Base-by-base conservation (phyloP, 2,888 invertebrate genomes). In the Eutolmus rufibarbis region DNA sequence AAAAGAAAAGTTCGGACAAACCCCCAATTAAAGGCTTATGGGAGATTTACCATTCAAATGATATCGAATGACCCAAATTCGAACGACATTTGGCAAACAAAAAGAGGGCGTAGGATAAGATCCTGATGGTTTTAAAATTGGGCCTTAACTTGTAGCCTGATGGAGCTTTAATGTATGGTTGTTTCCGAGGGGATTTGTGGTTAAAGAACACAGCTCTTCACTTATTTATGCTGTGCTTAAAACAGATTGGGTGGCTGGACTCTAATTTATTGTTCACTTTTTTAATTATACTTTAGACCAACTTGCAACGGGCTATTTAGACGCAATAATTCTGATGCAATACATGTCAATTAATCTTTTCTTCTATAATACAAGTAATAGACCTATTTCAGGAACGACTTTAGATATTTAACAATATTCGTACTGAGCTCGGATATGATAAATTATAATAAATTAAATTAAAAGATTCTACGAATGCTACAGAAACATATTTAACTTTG, bases 11-110 rank as follows among this genome's bases (percentile, higher is more conserved):
- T 51, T 31, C 40, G 57, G 57, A 82, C 82, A 51, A 82, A 57
- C 14, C 74, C 85, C 28, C 85, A 85, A 85, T 85, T 85, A 85
- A 85, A 85, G 74, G 85, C 74, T 85, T 85, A 85, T 46, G 43
- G 74, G 31, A 74, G 85, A 85, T 74, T 85, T 74, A n/a, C 82
- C 57, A 37, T 82, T 37, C 34, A 57, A 57, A 57, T 19, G 57
- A 37, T 82, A 66, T 66, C 37, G 66, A 82, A 66, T 82, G 82
- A 82, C 82, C 82, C 37, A 82, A 82, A 82, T 82, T 82, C 23
- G 34, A 82, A 57, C 57, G 23, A 14, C 28, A 12, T 28, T 28
- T 56, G 82, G 66, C 34, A n/a, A 57, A 34, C 23, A 34, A 37
- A 76, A 82, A 28, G 28, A 74, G 43, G 74, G 31, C 19, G 57